Conservation (phyloP, 2,797 vertebrate species). For the Clarias laeviceps region DNA sequence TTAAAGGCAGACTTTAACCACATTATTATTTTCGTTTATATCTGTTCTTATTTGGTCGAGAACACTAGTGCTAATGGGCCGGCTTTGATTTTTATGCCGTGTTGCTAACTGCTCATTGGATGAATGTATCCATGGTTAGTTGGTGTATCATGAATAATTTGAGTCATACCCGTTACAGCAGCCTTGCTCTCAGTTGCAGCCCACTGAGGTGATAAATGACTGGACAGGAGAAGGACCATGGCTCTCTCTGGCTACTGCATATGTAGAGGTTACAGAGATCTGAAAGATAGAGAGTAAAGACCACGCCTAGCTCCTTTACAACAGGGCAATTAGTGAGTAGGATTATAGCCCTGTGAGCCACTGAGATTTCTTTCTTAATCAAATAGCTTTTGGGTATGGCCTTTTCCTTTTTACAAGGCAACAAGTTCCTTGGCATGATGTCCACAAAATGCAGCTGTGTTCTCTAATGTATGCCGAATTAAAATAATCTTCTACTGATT, state of each 20-base stretch:
- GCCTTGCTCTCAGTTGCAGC: slow-evolving; percentile 44
- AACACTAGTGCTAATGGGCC: slow-evolving; percentile 25
- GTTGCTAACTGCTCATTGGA: slow-evolving; percentile 34
- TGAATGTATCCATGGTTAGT: slow-evolving; percentile 46
- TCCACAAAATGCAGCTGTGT: neutral
- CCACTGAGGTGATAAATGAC: slow-evolving; percentile 49
- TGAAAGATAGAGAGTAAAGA: slow-evolving; percentile 61
- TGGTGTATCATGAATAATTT: slow-evolving; percentile 45
- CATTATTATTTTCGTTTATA: neutral
- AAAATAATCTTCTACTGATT: neutral
- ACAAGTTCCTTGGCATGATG: slow-evolving; percentile 50
- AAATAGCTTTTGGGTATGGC: slow-evolving; percentile 55
- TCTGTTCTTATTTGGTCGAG: neutral
- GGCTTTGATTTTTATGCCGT: neutral
- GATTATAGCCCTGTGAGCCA: slow-evolving; percentile 36
- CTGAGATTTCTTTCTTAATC: slow-evolving; percentile 15
- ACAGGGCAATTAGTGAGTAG: slow-evolving; percentile 47
- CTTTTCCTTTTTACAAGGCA: slow-evolving; percentile 41
- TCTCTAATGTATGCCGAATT: neutral
- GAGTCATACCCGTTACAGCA: slow-evolving; percentile 42
- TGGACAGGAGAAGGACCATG: slow-evolving; percentile 6
- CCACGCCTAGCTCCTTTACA: slow-evolving; percentile 58
- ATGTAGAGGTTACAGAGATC: slow-evolving; percentile 43
- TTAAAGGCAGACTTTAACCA: neutral
- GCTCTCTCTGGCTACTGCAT: neutral